Conservation (phyloP, 2,888 invertebrate genomes). For the Cerceris ruficornis region DNA sequence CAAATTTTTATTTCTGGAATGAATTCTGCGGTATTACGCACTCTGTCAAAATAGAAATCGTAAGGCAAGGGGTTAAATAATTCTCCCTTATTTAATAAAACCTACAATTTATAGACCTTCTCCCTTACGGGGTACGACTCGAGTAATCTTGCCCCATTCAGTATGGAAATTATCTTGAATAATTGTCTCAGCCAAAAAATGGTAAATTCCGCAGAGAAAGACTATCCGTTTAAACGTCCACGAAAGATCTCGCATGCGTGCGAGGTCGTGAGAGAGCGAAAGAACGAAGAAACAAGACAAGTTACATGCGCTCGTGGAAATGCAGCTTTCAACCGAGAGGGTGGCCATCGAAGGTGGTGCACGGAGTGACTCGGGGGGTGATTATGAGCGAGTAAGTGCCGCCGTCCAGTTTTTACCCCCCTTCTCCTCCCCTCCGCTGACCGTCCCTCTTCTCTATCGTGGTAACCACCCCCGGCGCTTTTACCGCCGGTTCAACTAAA, state of each 20-base stretch:
- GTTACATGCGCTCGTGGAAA: slow-evolving; percentile 51
- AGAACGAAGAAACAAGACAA: slow-evolving; percentile 21
- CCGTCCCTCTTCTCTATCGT: slow-evolving; percentile 58
- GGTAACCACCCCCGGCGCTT: slow-evolving; percentile 66
- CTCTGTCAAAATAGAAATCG: too few relatives aligned
- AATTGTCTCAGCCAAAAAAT: too few relatives aligned
- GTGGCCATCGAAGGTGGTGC: slow-evolving; percentile 58
- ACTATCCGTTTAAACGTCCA: too few relatives aligned
- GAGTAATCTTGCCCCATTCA: too few relatives aligned
- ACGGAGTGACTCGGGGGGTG: slow-evolving; percentile 69
- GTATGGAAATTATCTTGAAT: too few relatives aligned
- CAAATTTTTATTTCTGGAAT: too few relatives aligned
- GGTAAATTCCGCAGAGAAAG: too few relatives aligned
- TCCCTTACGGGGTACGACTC: too few relatives aligned
- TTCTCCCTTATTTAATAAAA: too few relatives aligned
- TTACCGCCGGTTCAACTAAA: slow-evolving; percentile 72
- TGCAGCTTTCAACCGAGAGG: slow-evolving; percentile 55
- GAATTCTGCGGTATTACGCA: too few relatives aligned
- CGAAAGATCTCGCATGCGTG: neutral
- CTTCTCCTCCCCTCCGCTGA: slow-evolving; percentile 48
- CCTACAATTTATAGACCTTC: too few relatives aligned
- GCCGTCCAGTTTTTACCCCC: slow-evolving; percentile 78
- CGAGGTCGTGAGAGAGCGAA: neutral
- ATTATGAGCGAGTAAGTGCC: slow-evolving; percentile 80
- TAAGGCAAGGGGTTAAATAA: too few relatives aligned